These are phyloP conservation scores for Lamellibrachia columna DNA, from an alignment of 2,888 invertebrate species.

Conservation along the genomic window DNA sequence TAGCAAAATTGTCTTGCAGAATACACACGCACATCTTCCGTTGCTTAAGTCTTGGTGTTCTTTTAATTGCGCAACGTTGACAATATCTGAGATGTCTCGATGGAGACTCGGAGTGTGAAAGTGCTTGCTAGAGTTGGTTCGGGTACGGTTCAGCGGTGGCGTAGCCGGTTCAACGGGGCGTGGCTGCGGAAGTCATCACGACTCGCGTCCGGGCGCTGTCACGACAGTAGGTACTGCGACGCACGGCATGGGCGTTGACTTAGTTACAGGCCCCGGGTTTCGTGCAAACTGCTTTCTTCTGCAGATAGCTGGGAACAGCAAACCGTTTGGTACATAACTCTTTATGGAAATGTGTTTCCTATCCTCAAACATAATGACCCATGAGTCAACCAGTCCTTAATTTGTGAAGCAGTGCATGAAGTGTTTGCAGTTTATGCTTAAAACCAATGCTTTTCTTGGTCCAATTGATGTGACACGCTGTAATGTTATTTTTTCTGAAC, in stretches of 20 bases:
- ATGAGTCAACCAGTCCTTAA: too few species aligned
- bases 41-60: background rate
- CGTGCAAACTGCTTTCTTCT: too few species aligned
- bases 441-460: too few species aligned
- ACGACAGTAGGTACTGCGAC: background rate
- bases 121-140: background rate
- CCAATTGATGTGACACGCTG: too few species aligned
- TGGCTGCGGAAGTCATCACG: background rate
- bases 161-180: background rate
- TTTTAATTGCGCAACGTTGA: background rate
- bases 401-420: too few species aligned
- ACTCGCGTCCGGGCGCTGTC: background rate
- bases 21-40: background rate
- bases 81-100: background rate
- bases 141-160: background rate
- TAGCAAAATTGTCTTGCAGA: background rate
- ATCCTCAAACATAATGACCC: too few species aligned
- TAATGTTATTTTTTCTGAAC: too few species aligned
- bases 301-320: too few species aligned
- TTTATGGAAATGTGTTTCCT: too few species aligned
- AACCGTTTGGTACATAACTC: too few species aligned
- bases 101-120: background rate
- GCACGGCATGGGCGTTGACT: background rate
- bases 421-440: too few species aligned
- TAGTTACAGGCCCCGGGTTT: background rate